A percentile compares a stretch with the other conserved stretches of the same genome.
Evolutionary conservation across 2,113 vertebrate genomes (phyloP).

Genomic region (Rafetus swinhoei): DNA sequence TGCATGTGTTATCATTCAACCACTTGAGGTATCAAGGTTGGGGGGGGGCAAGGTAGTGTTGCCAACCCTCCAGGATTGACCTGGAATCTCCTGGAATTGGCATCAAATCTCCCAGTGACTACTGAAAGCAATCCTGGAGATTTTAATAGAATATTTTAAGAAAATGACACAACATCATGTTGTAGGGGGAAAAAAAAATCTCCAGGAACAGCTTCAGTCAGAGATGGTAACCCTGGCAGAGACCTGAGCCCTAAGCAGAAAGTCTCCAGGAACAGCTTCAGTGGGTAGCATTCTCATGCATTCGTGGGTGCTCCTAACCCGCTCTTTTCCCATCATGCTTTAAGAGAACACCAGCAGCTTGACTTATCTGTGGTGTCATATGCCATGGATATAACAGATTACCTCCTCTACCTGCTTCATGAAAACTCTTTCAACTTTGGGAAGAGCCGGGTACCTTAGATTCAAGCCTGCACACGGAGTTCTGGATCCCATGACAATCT

Average conservation of each 20-base stretch:
- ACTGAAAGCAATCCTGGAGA: no score
- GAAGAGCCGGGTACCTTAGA: conserved; percentile 20
- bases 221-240: background rate
- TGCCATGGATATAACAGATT: conserved; percentile 4
- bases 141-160: no score
- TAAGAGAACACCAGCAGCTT: conserved; percentile 18
- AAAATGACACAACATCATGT: no score
- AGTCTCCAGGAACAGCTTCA: background rate
- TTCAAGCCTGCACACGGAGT: conserved; percentile 40
- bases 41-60: no score
- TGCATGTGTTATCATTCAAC: background rate
- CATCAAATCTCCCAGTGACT: no score
- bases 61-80: no score
- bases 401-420: background rate
- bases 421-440: background rate
- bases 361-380: conserved; percentile 10
- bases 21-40: background rate
- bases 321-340: background rate
- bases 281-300: background rate
- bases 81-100: no score
- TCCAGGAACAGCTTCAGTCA: no score
- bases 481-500: conserved; percentile 27
- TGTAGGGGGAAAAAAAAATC: no score
- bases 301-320: background rate
- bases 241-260: background rate